phyloP scores from a whole-genome alignment of 2,113 vertebrate genomes.

The Corydoras maculifer region DNA sequence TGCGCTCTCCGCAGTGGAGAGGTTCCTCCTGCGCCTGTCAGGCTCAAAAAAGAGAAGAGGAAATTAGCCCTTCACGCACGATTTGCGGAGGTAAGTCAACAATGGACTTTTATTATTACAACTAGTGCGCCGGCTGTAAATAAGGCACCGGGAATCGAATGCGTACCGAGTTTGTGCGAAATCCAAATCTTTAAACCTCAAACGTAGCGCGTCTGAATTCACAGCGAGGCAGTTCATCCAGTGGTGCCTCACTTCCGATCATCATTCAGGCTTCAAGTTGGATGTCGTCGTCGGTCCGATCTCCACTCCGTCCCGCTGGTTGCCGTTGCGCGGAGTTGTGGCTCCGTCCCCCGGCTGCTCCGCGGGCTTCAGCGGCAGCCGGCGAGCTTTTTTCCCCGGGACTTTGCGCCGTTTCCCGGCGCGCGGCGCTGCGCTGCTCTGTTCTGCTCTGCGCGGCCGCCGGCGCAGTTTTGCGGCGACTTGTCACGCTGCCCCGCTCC shows the following conservation, averaged over 20 bases:
- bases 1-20: neutral
- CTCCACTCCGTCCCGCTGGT: too few species aligned
- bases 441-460: too few species aligned
- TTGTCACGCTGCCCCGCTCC: slow-evolving; percentile 6
- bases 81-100: slow-evolving; percentile 14
- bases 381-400: neutral
- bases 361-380: too few species aligned
- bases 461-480: neutral
- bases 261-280: too few species aligned
- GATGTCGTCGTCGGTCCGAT: too few species aligned
- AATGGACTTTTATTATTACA: neutral
- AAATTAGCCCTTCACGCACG: neutral
- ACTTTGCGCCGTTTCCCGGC: neutral
- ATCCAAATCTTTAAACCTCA: neutral
- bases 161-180: neutral
- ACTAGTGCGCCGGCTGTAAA: neutral
- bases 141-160: neutral
- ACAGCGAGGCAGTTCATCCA: too few species aligned
- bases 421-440: neutral
- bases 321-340: too few species aligned
- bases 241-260: too few species aligned
- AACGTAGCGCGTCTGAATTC: too few species aligned
- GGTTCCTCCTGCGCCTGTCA: neutral
- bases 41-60: neutral
- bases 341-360: too few species aligned